phyloP scores from a whole-genome alignment of 2,797 vertebrate species.

The Anas acuta region DNA sequence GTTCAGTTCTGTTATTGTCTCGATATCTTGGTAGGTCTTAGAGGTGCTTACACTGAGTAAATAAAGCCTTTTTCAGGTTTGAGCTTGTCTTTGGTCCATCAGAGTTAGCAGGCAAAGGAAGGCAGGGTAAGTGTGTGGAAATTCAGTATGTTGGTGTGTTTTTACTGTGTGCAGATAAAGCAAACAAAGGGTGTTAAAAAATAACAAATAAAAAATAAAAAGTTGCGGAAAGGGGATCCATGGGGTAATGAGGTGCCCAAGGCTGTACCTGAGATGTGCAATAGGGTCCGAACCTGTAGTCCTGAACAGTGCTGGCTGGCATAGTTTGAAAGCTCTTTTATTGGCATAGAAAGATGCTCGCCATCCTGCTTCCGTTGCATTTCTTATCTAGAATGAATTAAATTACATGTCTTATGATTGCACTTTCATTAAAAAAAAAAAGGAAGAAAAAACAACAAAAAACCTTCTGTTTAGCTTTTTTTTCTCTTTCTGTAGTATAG shows the following conservation, averaged over 20 bases:
- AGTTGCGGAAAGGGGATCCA: not conserved
- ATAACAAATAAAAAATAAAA: no score
- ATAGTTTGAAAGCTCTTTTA: not conserved
- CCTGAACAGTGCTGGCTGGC: rapidly evolving
- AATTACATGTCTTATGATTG: no score
- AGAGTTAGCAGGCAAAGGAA: not conserved
- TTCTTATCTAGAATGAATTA: not conserved
- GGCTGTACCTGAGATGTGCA: no score
- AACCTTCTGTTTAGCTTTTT: not conserved
- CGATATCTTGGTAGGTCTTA: not conserved
- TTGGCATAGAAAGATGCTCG: rapidly evolving
- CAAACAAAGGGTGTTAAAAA: not conserved
- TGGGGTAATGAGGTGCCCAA: no score
- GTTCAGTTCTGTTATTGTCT: not conserved
- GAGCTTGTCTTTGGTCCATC: rapidly evolving
- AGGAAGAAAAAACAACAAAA: no score
- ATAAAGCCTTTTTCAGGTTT: not conserved
- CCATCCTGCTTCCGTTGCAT: not conserved
- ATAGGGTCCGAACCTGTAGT: not conserved
- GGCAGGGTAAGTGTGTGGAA: not conserved
- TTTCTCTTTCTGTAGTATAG: not conserved
- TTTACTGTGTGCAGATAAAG: not conserved
- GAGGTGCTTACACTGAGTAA: not conserved
- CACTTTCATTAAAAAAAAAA: not conserved
- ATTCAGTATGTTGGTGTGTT: not conserved